These are phyloP conservation scores for Acropternis orthonyx DNA, from an alignment of 2,797 vertebrate genomes.

Conservation along the genomic window DNA sequence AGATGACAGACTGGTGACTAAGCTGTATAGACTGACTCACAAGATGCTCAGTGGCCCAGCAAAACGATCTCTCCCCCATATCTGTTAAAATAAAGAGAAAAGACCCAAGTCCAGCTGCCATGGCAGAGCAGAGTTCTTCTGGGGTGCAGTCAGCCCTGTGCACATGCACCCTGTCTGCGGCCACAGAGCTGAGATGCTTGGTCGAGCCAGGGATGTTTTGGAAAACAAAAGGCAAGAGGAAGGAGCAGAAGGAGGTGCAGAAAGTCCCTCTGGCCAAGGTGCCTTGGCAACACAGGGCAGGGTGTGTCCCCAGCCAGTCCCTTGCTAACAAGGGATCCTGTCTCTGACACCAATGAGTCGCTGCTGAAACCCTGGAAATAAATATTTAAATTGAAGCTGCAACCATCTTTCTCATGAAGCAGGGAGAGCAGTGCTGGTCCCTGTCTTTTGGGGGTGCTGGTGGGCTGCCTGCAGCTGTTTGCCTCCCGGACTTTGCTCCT, in stretches of 20 bases:
- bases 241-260: neutral
- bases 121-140: neutral
- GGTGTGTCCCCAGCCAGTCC: neutral
- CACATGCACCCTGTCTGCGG: rapidly evolving
- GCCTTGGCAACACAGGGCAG: neutral
- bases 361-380: neutral
- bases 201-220: neutral
- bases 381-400: neutral
- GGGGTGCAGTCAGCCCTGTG: neutral
- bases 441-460: neutral
- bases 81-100: neutral
- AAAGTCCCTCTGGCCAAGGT: neutral
- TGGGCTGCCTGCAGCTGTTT: neutral
- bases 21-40: neutral
- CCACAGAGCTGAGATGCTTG: neutral
- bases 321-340: neutral
- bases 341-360: neutral
- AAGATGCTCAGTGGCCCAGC: neutral
- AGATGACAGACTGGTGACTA: neutral
- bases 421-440: rapidly evolving
- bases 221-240: neutral
- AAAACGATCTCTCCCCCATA: rapidly evolving
- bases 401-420: neutral
- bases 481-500: neutral
- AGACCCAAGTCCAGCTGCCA: rapidly evolving